These are phyloP conservation scores for Contarinia nasturtii DNA, from an alignment of 1,140 invertebrate genomes.

Conservation along the genomic window DNA sequence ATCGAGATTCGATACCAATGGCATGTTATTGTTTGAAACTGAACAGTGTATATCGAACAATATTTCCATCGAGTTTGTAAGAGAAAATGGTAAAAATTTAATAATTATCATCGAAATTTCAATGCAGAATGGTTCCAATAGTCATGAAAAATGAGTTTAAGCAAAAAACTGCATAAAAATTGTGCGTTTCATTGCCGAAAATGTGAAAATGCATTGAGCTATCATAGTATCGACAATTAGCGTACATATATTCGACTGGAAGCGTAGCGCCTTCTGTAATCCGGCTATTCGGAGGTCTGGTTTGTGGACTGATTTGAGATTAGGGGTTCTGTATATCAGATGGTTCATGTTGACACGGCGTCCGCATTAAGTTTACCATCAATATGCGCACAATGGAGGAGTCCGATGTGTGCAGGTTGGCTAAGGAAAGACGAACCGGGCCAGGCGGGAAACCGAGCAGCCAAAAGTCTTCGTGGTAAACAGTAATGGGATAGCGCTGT, in stretches of 20 bases:
- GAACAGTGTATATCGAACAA: too few species aligned
- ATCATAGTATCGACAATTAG: neutral
- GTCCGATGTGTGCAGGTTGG: slow-evolving; percentile 64
- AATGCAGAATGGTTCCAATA: too few species aligned
- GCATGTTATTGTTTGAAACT: too few species aligned
- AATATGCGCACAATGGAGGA: slow-evolving; percentile 76
- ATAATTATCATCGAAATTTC: too few species aligned
- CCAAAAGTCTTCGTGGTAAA: slow-evolving; percentile 88
- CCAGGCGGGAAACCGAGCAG: slow-evolving; percentile 93
- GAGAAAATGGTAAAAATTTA: too few species aligned
- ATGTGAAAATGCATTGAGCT: too few species aligned
- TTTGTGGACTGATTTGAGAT: slow-evolving; percentile 69
- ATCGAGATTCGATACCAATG: too few species aligned
- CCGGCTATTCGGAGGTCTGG: slow-evolving; percentile 78
- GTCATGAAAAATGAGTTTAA: too few species aligned
- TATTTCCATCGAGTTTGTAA: too few species aligned
- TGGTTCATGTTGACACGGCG: slow-evolving; percentile 58
- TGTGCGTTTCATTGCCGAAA: too few species aligned
- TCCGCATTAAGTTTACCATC: slow-evolving; percentile 80
- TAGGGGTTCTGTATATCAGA: slow-evolving; percentile 48
- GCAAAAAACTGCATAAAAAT: too few species aligned
- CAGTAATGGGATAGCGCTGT: slow-evolving; percentile 95
- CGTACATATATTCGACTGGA: slow-evolving; percentile 38
- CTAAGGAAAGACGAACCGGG: slow-evolving; percentile 88
- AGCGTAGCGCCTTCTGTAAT: slow-evolving; percentile 85